These are phyloP conservation scores for Lucilia cuprina DNA, from an alignment of 1,140 invertebrate species.

Conservation along the genomic window DNA sequence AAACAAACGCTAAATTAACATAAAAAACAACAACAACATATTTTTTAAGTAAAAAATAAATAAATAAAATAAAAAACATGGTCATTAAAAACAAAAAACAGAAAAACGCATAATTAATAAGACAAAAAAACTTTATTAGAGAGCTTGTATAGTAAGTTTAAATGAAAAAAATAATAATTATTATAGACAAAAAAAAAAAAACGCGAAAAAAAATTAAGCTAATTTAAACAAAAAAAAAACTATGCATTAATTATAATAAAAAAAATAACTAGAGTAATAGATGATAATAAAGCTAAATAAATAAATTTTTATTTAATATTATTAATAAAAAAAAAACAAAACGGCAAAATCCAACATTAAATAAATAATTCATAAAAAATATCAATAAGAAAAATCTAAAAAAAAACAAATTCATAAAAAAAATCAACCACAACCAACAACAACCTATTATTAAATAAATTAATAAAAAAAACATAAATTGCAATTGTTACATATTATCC, in stretches of 20 bases:
- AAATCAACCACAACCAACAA: conserved; percentile 4
- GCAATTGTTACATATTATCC: conserved; percentile 33
- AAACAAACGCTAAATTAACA: conserved; percentile 5
- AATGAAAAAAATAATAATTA: conserved; percentile 25
- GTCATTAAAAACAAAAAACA: conserved; percentile 10
- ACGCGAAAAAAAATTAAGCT: conserved; percentile 1
- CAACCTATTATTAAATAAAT: conserved; percentile 28
- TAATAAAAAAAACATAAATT: conserved; percentile 29
- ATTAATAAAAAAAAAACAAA: conserved; percentile 8
- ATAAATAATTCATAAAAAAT: conserved; percentile 24
- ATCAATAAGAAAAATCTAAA: conserved; percentile 22
- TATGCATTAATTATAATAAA: conserved; percentile 27
- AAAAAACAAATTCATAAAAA: conserved; percentile 21
- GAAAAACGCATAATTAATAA: conserved; percentile 27
- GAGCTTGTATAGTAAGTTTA: conserved; percentile 41
- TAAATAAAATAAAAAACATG: conserved; percentile 32
- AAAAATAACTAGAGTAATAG: conserved; percentile 28
- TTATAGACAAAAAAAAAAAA: conserved; percentile 7
- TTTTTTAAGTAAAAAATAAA: conserved; percentile 30
- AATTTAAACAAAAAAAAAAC: conserved; percentile 23
- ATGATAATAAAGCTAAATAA: conserved; percentile 21
- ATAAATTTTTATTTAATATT: conserved; percentile 31
- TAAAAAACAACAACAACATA: conserved; percentile 1
- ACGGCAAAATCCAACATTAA: neutral
- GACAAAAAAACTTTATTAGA: conserved; percentile 38